A percentile compares a stretch with the other conserved stretches of the same genome.
Evolutionary conservation across 2,888 invertebrate species (phyloP).

Genomic region (Zelleria hepariella): DNA sequence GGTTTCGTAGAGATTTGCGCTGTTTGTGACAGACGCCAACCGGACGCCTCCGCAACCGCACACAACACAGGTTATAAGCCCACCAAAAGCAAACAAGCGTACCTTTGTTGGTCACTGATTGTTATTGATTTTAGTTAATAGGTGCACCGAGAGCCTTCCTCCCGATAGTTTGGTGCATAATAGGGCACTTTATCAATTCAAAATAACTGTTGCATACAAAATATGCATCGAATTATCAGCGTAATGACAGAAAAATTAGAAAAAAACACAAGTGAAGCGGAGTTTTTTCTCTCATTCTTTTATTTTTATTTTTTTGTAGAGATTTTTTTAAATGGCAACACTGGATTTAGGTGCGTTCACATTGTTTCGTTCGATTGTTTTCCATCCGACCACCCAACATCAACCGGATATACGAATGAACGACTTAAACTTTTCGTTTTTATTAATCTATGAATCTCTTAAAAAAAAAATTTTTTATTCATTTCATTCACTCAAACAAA

Average conservation of each 20-base stretch:
- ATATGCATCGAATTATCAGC: conserved; percentile 67
- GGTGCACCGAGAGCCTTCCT: conserved; percentile 58
- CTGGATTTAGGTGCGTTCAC: not conserved
- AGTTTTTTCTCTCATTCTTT: conserved; percentile 61
- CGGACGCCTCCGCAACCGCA: conserved; percentile 63
- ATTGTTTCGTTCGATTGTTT: not conserved
- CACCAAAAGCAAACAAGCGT: conserved; percentile 68
- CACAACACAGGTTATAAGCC: conserved; percentile 69
- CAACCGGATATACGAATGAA: not conserved
- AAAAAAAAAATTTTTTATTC: no score
- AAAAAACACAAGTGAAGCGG: conserved; percentile 71
- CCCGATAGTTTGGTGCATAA: conserved; percentile 59
- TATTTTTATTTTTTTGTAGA: conserved; percentile 15
- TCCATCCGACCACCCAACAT: not conserved
- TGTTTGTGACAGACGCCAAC: conserved; percentile 69
- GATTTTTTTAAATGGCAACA: not conserved
- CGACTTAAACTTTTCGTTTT: no score
- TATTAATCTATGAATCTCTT: no score
- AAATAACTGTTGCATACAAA: conserved; percentile 68
- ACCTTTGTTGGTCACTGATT: conserved; percentile 72
- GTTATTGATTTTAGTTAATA: conserved; percentile 71
- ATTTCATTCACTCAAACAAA: no score
- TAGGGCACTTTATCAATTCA: conserved; percentile 55
- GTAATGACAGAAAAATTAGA: conserved; percentile 70
- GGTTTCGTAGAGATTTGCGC: conserved; percentile 40